Base-by-base conservation (phyloP, 64 coral and sea anemone species). In the Stylophora pistillata region DNA sequence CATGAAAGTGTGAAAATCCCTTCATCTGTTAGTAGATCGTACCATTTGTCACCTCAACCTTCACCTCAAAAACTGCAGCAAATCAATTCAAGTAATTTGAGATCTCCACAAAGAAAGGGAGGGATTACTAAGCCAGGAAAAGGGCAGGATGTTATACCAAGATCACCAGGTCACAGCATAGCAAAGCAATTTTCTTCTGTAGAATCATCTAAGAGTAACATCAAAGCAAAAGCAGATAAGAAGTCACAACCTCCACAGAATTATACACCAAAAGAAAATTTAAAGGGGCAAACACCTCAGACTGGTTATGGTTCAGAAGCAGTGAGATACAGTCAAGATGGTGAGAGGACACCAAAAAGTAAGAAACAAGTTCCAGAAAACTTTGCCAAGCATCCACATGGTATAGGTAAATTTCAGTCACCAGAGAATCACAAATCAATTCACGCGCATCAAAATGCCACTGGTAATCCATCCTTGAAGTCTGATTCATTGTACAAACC, bases 61-160 rank as follows among this genome's bases (percentile, higher is more conserved):
- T 84, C 80, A 84, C 61, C 80, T 7, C 60, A 68, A 84, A 84
- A 84, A 53, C 13, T 64, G 53, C 80, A 84, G 16, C 80, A 70
- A 15, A 13, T 84, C 10, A 68, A 84, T 55, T 23, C 47, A 56
- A 26, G 0, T 55, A 78, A 28, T 84, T 47, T 84, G 69, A 84
- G 13, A 28, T 70, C 80, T 3, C 62, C 80, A 53, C 65, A 63
- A 84, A 68, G 34, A 62, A 84, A 84, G 80, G 80, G 23, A 4
- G 5, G 15, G 16, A 82, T 64, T 53, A 5, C 9, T 25, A 84
- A 84, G 69, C 60, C 80, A 27, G 61, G 21, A 26, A 69, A 69
- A 70, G 80, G 58, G 16, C 33, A 11, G 2, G 18, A 53, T 70
- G 60, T 47, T 30, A 28, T 53, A 69, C 80, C 69, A 53, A 68